Conservation (phyloP, 2,888 invertebrate genomes). For the Agrotis exclamationis region DNA sequence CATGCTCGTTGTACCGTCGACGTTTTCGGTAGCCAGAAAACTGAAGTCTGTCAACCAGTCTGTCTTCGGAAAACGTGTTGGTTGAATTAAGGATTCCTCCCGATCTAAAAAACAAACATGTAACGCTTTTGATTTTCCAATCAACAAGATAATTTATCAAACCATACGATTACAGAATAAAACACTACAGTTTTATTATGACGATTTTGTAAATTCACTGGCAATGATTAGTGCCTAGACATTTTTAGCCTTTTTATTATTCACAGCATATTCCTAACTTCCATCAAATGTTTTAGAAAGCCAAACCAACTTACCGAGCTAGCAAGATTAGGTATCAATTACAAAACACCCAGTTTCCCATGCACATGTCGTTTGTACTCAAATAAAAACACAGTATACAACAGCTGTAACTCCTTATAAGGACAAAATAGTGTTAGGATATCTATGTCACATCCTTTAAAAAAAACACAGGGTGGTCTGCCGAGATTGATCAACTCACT, state of each 20-base stretch:
- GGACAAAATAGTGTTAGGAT: neutral
- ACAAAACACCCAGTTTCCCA: neutral
- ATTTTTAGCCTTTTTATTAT: neutral
- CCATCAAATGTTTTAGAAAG: neutral
- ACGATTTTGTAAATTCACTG: neutral
- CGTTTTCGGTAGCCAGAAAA: too few species aligned
- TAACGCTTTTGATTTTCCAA: neutral
- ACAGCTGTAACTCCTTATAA: neutral
- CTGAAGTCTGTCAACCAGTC: too few species aligned
- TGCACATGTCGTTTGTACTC: neutral
- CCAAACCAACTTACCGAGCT: neutral
- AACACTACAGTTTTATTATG: neutral
- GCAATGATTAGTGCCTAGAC: neutral
- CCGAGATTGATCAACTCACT: conserved; percentile 2
- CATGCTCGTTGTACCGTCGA: too few species aligned
- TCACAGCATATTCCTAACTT: neutral
- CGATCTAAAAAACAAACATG: too few species aligned
- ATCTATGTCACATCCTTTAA: conserved; percentile 35
- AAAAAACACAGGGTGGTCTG: conserved; percentile 17
- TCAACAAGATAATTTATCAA: neutral
- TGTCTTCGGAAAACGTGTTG: too few species aligned
- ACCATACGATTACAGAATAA: too few species aligned
- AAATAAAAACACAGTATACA: neutral
- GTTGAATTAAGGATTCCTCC: too few species aligned
- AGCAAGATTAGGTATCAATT: conserved; percentile 1